Percentiles rank a stretch among this genome's conserved stretches.
These are phyloP conservation scores for Olivierus martensii DNA, from an alignment of 1,140 invertebrate genomes.

Conservation along the genomic window DNA sequence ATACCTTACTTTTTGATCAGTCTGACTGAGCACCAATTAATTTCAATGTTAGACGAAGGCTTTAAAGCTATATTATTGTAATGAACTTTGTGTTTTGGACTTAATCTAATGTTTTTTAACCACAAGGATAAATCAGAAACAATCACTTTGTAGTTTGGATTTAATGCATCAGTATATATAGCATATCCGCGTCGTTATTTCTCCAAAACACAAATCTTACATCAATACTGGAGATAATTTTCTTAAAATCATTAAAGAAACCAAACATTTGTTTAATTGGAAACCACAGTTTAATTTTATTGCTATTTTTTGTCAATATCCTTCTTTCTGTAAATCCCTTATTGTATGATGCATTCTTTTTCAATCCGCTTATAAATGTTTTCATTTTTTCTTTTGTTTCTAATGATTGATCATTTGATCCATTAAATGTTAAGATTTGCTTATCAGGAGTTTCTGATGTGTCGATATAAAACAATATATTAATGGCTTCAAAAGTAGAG, in stretches of 20 bases:
- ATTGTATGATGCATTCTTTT: background rate
- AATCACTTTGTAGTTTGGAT: background rate
- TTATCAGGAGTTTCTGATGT: background rate
- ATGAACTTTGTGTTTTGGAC: background rate
- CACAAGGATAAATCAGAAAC: background rate
- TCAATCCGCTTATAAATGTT: background rate
- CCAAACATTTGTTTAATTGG: constrained; percentile 5
- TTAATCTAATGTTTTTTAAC: background rate
- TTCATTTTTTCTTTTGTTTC: background rate
- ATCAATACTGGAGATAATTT: background rate
- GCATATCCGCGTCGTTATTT: background rate
- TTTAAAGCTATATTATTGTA: constrained; percentile 2
- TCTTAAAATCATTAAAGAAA: constrained; percentile 2
- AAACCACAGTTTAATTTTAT: background rate
- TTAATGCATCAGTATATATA: background rate
- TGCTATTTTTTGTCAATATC: background rate
- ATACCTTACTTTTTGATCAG: background rate
- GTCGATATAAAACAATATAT: constrained; percentile 2
- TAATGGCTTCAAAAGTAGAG: background rate
- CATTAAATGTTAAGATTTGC: background rate
- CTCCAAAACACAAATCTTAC: constrained; percentile 1
- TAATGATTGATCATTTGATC: background rate
- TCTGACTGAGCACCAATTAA: constrained; percentile 1
- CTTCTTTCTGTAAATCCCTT: background rate
- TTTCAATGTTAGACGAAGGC: background rate